phyloP scores from a whole-genome alignment of 2,888 invertebrate species.

The Caenorhabditis sp. region DNA sequence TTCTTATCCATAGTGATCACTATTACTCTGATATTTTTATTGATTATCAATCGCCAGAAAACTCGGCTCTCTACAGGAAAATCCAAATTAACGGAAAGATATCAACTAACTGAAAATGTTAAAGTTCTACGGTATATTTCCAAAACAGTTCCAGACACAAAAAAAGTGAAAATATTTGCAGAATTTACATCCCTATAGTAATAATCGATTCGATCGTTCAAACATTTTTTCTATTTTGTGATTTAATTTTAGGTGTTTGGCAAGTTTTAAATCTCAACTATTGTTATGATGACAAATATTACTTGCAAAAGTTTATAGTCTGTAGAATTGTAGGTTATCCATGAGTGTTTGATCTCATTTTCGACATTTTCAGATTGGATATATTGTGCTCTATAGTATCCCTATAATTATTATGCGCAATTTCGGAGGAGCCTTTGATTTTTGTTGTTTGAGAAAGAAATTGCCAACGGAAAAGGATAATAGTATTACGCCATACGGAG shows the following conservation, averaged over 20 bases:
- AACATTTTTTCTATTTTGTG: slow-evolving; percentile 24
- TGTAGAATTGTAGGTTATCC: slow-evolving; percentile 26
- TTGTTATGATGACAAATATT: slow-evolving; percentile 29
- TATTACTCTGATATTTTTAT: slow-evolving; percentile 8
- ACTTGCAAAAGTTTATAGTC: slow-evolving; percentile 20
- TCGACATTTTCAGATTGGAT: not conserved
- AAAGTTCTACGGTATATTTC: not conserved
- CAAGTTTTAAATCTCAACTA: slow-evolving; percentile 30
- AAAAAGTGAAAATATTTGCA: slow-evolving; percentile 1
- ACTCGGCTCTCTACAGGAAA: slow-evolving; percentile 14
- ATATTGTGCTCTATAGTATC: not conserved
- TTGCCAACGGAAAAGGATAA: not conserved
- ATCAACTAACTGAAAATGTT: slow-evolving; percentile 32
- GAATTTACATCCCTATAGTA: slow-evolving; percentile 23
- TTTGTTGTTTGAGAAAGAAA: not conserved
- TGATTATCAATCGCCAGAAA: slow-evolving; percentile 24
- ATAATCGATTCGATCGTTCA: slow-evolving; percentile 24
- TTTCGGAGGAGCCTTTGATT: not conserved
- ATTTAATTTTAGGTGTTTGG: slow-evolving; percentile 15
- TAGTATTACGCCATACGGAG: not conserved
- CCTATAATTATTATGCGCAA: not conserved
- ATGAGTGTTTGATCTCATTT: no score
- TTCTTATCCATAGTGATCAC: slow-evolving; percentile 18
- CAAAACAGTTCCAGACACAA: no score
- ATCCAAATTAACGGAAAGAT: slow-evolving; percentile 22